phyloP scores from a whole-genome alignment of 2,113 vertebrate genomes.

The Microtus montanus region DNA sequence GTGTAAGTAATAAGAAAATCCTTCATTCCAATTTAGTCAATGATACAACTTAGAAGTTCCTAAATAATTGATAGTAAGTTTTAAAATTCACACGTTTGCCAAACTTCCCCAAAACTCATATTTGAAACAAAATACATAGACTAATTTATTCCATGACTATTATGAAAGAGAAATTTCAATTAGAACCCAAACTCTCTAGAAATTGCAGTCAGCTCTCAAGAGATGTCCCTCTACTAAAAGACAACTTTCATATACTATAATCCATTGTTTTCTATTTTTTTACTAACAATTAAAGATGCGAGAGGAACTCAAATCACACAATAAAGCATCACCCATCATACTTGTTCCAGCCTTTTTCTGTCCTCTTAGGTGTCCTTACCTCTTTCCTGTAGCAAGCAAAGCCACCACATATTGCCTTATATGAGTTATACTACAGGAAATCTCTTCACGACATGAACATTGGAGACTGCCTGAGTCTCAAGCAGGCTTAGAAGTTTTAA shows the following conservation, averaged over 20 bases:
- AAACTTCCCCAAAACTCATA: not conserved
- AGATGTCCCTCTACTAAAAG: not conserved
- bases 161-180: not conserved
- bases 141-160: not conserved
- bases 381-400: not conserved
- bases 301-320: not conserved
- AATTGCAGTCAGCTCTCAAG: not conserved
- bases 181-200: not conserved
- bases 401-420: not conserved
- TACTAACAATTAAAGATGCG: not conserved
- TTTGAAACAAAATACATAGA: not conserved
- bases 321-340: accelerated
- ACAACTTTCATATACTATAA: not conserved
- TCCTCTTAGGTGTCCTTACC: not conserved
- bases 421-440: not conserved
- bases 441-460: not conserved
- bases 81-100: not conserved
- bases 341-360: not conserved
- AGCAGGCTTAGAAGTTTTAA: not conserved
- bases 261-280: not conserved
- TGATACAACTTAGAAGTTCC: not conserved
- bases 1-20: not conserved
- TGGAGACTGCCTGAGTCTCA: not conserved
- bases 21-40: not conserved
- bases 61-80: not conserved